phyloP scores from a whole-genome alignment of 2,113 vertebrate species.

The Symphodus melops region DNA sequence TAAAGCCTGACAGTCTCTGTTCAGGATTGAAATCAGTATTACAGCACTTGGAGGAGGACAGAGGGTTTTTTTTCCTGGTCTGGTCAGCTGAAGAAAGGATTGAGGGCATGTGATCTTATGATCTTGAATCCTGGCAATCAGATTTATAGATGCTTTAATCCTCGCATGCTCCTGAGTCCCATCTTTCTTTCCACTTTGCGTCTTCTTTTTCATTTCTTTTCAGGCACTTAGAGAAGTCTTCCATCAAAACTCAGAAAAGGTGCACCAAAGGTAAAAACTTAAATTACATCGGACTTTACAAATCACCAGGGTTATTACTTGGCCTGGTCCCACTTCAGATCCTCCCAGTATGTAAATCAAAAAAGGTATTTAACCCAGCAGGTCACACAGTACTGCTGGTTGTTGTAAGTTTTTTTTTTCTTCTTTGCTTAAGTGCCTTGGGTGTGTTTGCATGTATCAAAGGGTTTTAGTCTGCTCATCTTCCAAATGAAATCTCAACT shows the following conservation, averaged over 20 bases:
- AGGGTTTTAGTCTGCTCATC: conserved; percentile 35
- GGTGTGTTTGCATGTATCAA: neutral
- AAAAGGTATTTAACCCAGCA: conserved; percentile 29
- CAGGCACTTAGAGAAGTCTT: conserved; percentile 8
- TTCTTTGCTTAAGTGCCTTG: neutral
- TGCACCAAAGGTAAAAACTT: conserved; percentile 11
- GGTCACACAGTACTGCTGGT: conserved; percentile 25
- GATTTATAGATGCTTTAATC: conserved; percentile 34
- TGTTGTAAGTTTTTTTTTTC: neutral
- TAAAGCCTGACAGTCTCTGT: conserved; percentile 28
- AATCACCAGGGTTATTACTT: neutral
- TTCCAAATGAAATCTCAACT: conserved; percentile 43
- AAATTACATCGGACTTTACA: conserved; percentile 25
- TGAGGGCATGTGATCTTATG: conserved; percentile 5
- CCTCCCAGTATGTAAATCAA: conserved; percentile 26
- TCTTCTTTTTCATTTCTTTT: conserved; percentile 24
- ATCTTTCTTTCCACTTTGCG: conserved; percentile 19
- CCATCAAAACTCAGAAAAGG: conserved; percentile 2
- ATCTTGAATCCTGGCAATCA: conserved; percentile 20
- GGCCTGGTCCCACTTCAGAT: conserved; percentile 6
- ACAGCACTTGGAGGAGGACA: conserved; percentile 15
- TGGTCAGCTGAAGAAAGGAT: conserved; percentile 39
- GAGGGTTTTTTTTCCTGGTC: conserved; percentile 23
- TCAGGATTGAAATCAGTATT: conserved; percentile 49
- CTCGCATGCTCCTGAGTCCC: neutral